Percentiles rank a stretch among this genome's conserved stretches.
phyloP scores from a whole-genome alignment of 2,888 invertebrate species.

The Hylaea fasciaria region DNA sequence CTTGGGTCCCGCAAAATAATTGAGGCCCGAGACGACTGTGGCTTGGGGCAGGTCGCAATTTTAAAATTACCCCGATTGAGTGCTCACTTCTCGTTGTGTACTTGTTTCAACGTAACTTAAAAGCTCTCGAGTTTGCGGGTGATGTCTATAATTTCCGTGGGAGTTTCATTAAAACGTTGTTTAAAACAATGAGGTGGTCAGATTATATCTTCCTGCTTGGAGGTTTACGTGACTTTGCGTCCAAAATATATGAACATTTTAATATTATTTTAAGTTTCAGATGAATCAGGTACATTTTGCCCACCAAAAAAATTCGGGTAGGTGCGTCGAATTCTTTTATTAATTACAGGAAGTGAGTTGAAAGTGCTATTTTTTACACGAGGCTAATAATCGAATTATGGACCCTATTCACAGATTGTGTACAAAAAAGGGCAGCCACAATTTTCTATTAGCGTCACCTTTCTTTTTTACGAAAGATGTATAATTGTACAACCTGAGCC shows the following conservation, averaged over 20 bases:
- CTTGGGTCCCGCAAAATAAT: constrained; percentile 66
- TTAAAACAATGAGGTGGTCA: constrained; percentile 62
- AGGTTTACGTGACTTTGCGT: constrained; percentile 24
- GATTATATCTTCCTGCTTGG: constrained; percentile 42
- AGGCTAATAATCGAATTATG: constrained; percentile 66
- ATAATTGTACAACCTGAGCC: constrained; percentile 81
- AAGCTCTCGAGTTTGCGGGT: constrained; percentile 63
- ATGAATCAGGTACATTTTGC: constrained; percentile 23
- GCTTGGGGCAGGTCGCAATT: constrained; percentile 77
- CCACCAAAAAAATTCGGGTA: constrained; percentile 35
- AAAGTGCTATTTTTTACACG: constrained; percentile 39
- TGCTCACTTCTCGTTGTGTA: constrained; percentile 66
- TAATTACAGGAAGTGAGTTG: constrained; percentile 30
- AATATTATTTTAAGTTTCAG: too few relatives aligned
- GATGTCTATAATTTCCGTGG: constrained; percentile 59
- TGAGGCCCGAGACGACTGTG: constrained; percentile 66
- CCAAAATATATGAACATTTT: too few relatives aligned
- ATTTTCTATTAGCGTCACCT: constrained; percentile 68
- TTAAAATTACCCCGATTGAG: constrained; percentile 79
- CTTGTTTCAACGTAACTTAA: constrained; percentile 56
- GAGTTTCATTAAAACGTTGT: constrained; percentile 62
- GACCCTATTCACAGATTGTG: constrained; percentile 53
- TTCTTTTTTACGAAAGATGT: constrained; percentile 63
- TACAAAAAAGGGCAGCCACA: constrained; percentile 56
- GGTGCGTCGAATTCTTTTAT: constrained; percentile 16